Base-by-base conservation (phyloP, 2,113 vertebrate species). In the Sclerurus mexicanus region DNA sequence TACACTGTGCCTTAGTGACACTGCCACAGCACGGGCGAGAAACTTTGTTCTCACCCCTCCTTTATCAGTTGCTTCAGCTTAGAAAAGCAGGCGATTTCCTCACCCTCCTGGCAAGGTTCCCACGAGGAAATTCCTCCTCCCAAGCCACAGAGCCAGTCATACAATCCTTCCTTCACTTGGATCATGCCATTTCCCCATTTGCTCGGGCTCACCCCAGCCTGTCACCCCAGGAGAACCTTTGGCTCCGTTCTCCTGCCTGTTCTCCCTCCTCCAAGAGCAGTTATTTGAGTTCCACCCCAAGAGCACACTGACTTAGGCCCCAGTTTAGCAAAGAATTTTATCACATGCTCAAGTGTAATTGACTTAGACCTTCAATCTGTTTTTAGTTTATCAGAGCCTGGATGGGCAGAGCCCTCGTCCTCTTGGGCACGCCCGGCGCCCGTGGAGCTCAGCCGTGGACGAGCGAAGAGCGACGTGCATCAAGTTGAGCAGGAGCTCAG, bases 311-410 rank as follows among this genome's bases (percentile, higher is more conserved):
- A 85, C 82, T 91, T 87, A 80, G 90, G 82, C 85, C 90, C 79
- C 72, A 93, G 79, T 95, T 97, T 83, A 91, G 85, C 50, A 83
- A 91, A 78, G 92, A 90, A 92, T 97, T 93, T 95, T 92, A 89
- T 95, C 87, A 85, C 82, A 74, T 71, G 67, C 71, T 85, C 24
- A 14, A 91, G 81, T 71, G 49, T 12, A 58, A 53, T 73, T 76
- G 74, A 87, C 78, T 95, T 56, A 67, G 85, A 76, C 75, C 58
- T 96, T 63, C 91, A 63, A 1, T 75, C 87, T 89, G 77, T 42
- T 94, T 89, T 89, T 76, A 93, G 89, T 87, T 94, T 92, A 94
- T 96, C 93, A 74, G 95, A 66, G 66, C 6, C 4, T 28, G 77
- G 87, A 53, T 67, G 91, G 86, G 83, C 3, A 55, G 59, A 85